Conservation (phyloP, 2,113 vertebrate species). For the Tympanuchus pallidicinctus region DNA sequence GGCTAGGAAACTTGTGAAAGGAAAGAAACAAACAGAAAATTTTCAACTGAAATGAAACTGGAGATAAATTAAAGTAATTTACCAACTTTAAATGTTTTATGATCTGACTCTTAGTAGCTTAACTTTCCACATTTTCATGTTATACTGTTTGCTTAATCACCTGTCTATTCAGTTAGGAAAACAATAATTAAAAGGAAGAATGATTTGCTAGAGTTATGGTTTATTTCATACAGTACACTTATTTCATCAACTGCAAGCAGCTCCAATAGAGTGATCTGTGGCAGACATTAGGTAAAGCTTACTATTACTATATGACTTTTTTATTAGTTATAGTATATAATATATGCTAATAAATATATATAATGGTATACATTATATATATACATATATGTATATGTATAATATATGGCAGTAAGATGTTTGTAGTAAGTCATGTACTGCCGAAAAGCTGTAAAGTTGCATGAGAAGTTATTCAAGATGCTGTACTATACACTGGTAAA, state of each 20-base stretch:
- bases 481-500: not conserved
- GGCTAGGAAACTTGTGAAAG: not conserved
- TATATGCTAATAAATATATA: too few relatives aligned
- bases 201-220: not conserved
- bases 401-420: not conserved
- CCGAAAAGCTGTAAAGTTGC: not conserved
- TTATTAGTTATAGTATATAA: too few relatives aligned
- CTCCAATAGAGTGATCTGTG: not conserved
- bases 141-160: not conserved
- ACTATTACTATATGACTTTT: not conserved
- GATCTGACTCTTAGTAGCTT: not conserved
- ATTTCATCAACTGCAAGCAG: not conserved
- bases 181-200: constrained; percentile 7
- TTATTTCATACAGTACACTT: constrained; percentile 8
- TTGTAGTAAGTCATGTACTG: not conserved
- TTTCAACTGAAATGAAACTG: not conserved
- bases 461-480: not conserved
- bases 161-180: constrained; percentile 10
- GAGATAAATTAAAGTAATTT: not conserved
- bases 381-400: too few relatives aligned
- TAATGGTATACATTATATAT: too few relatives aligned
- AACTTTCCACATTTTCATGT: not conserved
- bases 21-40: not conserved
- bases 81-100: not conserved
- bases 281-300: not conserved